A percentile compares a stretch with the other conserved stretches of the same genome.
Conservation (phyloP, 2,113 vertebrate species). For the Acinonyx jubatus region DNA sequence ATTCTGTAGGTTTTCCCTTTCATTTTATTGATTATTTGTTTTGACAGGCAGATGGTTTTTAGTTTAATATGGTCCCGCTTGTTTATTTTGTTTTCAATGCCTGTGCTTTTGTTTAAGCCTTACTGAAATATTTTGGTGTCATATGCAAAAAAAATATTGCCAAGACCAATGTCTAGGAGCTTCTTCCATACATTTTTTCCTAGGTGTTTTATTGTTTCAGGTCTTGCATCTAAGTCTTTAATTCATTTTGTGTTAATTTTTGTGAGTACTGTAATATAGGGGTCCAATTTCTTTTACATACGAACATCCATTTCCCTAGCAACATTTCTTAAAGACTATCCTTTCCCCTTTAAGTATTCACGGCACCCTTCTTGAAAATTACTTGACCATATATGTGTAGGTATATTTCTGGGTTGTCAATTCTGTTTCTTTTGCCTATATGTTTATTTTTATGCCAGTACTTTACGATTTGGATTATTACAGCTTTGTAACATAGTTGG, state of each 20-base stretch:
- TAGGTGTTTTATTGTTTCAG: neutral
- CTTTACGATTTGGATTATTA: neutral
- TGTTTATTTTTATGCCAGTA: neutral
- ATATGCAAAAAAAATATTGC: neutral
- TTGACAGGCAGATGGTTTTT: neutral
- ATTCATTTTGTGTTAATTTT: neutral
- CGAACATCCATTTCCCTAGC: neutral
- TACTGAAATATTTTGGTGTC: neutral
- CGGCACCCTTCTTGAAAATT: neutral
- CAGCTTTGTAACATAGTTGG: neutral
- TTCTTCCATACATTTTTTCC: neutral
- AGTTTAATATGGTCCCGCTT: neutral
- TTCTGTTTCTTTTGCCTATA: neutral
- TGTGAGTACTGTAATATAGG: neutral
- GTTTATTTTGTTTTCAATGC: neutral
- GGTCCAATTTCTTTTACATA: neutral
- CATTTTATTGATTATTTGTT: neutral
- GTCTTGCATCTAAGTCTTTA: neutral
- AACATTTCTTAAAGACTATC: neutral
- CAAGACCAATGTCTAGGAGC: neutral
- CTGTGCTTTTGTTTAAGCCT: neutral
- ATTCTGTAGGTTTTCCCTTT: neutral
- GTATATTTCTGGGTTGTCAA: neutral
- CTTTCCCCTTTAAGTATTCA: neutral
- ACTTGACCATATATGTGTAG: neutral